Evolutionary conservation across 2,113 vertebrate species (phyloP), one percentile per base, ranked within the genome.

Genomic region (Gallinago paraguaiae): DNA sequence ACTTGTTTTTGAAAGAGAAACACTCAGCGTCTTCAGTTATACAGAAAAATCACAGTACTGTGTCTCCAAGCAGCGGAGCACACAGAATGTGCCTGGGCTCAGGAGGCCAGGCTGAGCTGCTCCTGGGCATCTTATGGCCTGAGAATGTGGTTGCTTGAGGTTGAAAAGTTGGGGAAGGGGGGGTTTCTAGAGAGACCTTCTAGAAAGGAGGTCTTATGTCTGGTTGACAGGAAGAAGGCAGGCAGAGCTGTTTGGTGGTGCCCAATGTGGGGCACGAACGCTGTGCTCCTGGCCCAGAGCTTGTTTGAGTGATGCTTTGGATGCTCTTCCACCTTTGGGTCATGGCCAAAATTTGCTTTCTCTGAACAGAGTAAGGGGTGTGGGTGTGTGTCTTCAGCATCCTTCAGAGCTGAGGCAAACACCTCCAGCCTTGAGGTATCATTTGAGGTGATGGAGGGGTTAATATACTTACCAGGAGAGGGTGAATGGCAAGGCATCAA

Each of bases 101-200:
- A 4, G 51, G 25, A 79, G 35, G 6, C 25, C 8, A 3, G n/a
- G 17, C 54, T 20, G 41, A 68, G 64, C 46, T 50, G 53, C 60
- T 68, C 31, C 35, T 10, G 20, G 17, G 33, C 4, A 0, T 35
- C 24, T 13, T 1, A 1, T 50, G 2, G 0, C 7, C 0, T 0
- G 46, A 39, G 46, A 31, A 5, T 0, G 0, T 30, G 25, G 28
- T 13, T 68, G 39, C 9, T 35, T 37, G 33, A 35, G 15, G 37
- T 12, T 61, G 33, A 24, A 63, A 71, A 78, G 71, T 25, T 43
- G 41, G 13, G 41, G 13, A 15, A 43, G 13, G 7, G 13, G 8
- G 3, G 12, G 18, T 68, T 78, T 24, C 76, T 60, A 14, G 23
- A 41, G 11, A 45, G 2, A 2, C 57, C 17, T 8, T 51, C 11